A percentile compares a stretch with the other conserved stretches of the same genome.
phyloP scores from a whole-genome alignment of 2,113 vertebrate genomes.

The Nesogale talazaci region DNA sequence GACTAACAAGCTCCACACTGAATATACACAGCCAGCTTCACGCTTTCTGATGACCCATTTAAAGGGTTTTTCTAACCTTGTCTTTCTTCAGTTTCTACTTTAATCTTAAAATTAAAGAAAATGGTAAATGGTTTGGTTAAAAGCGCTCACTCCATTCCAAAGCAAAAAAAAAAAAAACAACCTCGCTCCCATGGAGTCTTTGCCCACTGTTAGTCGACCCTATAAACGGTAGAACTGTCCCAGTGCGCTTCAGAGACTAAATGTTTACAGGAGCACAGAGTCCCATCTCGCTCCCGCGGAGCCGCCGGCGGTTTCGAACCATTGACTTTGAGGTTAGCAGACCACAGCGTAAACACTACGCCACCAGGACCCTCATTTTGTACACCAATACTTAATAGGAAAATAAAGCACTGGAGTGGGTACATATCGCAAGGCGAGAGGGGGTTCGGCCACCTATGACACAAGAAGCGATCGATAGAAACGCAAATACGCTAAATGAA shows the following conservation, averaged over 20 bases:
- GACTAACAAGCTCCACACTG: not conserved
- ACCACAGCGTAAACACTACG: too few relatives aligned
- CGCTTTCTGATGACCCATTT: not conserved
- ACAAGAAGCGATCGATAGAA: slow-evolving; percentile 23
- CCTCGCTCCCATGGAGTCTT: too few relatives aligned
- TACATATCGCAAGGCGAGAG: not conserved
- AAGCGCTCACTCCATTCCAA: not conserved
- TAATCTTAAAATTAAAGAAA: slow-evolving; percentile 18
- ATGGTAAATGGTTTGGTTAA: not conserved
- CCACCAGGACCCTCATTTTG: not conserved
- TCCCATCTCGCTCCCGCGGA: too few relatives aligned
- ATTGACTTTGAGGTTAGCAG: too few relatives aligned
- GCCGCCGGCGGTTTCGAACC: too few relatives aligned
- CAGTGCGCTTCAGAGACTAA: too few relatives aligned
- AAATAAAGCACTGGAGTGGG: not conserved
- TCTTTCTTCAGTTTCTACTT: not conserved
- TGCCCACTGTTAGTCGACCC: too few relatives aligned
- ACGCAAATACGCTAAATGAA: not conserved
- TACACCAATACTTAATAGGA: not conserved
- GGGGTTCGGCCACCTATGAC: not conserved
- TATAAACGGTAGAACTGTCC: too few relatives aligned
- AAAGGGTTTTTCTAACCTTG: not conserved
- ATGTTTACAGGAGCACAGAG: too few relatives aligned
- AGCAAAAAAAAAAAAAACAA: not conserved
- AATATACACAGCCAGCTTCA: not conserved